These are phyloP conservation scores for Cossypha heuglini DNA, from an alignment of 2,797 vertebrate genomes.

Conservation along the genomic window DNA sequence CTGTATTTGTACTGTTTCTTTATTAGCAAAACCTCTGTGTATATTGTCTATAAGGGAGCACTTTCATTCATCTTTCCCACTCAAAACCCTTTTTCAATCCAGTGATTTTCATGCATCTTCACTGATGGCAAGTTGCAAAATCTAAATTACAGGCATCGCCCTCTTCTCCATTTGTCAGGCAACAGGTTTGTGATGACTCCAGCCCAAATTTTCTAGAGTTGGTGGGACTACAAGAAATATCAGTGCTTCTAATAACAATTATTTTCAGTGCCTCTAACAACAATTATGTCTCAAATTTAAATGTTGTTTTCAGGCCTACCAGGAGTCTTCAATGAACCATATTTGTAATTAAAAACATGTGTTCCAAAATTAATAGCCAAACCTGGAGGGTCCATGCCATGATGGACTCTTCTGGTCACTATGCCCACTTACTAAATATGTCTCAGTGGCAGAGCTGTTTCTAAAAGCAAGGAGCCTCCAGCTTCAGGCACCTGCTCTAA, in stretches of 20 bases:
- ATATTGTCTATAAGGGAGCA: background rate
- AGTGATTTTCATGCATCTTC: background rate
- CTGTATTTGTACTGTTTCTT: conserved; percentile 32
- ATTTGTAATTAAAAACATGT: background rate
- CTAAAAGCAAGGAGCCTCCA: background rate
- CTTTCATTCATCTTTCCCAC: background rate
- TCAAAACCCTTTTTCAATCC: background rate
- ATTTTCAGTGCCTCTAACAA: background rate
- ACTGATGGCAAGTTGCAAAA: background rate
- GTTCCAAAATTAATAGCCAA: background rate
- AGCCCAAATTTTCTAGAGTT: background rate
- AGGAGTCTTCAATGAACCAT: background rate
- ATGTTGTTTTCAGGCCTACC: background rate
- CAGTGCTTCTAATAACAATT: background rate
- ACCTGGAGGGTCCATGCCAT: background rate
- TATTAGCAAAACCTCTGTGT: conserved; percentile 3
- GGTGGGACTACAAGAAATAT: background rate
- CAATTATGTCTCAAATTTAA: background rate
- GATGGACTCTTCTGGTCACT: background rate
- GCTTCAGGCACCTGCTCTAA: background rate
- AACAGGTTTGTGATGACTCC: background rate
- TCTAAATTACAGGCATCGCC: background rate
- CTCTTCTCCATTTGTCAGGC: background rate
- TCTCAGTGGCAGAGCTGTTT: background rate
- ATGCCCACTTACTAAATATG: background rate